Evolutionary conservation across 2,888 invertebrate species (phyloP).

Genomic region (Julus scanicus): DNA sequence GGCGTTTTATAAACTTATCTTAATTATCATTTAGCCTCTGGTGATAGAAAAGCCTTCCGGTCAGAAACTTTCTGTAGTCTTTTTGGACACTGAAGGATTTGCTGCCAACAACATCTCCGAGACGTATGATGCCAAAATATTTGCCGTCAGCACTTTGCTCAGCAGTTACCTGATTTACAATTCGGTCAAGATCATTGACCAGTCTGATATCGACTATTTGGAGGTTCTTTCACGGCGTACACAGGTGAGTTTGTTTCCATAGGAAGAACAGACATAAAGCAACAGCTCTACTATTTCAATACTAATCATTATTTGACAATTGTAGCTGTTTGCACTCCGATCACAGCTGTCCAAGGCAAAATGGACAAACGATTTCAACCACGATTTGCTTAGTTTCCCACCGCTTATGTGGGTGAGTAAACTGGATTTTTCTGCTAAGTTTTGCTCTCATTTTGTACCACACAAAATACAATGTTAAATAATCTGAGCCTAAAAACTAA

Average conservation of each 20-base stretch:
- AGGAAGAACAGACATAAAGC: not conserved
- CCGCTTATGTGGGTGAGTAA: conserved; percentile 60
- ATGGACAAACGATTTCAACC: conserved; percentile 60
- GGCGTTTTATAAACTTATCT: not conserved
- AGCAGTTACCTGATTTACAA: conserved; percentile 61
- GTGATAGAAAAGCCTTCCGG: conserved; percentile 55
- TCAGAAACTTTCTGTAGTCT: conserved; percentile 58
- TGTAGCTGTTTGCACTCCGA: conserved; percentile 60
- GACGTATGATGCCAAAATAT: conserved; percentile 61
- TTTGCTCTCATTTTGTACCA: not conserved
- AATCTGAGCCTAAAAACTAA: too few relatives aligned
- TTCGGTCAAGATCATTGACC: conserved; percentile 61
- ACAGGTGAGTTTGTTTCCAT: conserved; percentile 56
- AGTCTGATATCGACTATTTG: conserved; percentile 61
- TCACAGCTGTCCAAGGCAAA: conserved; percentile 60
- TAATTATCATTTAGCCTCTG: conserved; percentile 57
- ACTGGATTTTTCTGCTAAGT: not conserved
- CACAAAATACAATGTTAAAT: too few relatives aligned
- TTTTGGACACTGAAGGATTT: conserved; percentile 61
- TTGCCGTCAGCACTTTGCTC: conserved; percentile 61
- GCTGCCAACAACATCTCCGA: conserved; percentile 61
- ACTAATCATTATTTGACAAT: not conserved
- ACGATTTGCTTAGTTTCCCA: conserved; percentile 60
- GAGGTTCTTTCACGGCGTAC: conserved; percentile 61
- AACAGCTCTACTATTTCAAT: not conserved